Evolutionary conservation across 2,113 vertebrate genomes (phyloP).

Genomic region (Suricata suricatta): DNA sequence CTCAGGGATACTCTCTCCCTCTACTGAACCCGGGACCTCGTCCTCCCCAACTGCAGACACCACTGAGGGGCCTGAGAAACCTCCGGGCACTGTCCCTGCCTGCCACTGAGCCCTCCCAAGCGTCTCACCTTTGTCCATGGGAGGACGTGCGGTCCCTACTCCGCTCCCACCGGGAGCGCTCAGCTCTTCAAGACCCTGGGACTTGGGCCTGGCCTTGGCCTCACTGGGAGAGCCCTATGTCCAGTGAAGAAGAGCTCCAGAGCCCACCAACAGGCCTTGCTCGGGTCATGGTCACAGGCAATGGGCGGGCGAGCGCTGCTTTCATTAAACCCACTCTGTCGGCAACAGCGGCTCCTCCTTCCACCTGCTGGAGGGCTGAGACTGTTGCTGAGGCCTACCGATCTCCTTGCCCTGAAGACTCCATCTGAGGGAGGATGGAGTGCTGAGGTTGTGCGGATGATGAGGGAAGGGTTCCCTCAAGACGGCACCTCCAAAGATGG

Average conservation of each 20-base stretch:
- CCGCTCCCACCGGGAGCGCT: fast-evolving
- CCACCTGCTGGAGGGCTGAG: not conserved
- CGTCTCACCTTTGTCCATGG: not conserved
- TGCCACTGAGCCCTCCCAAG: not conserved
- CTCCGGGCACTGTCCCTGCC: constrained; percentile 70
- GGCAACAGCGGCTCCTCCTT: constrained; percentile 76
- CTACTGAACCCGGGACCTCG: not conserved
- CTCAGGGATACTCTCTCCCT: not conserved
- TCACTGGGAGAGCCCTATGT: not conserved
- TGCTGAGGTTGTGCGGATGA: not conserved
- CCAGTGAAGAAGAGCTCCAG: not conserved
- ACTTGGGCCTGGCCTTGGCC: not conserved
- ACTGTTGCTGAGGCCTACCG: not conserved
- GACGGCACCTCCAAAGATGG: not conserved
- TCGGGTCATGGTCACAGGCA: not conserved
- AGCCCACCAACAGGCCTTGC: not conserved
- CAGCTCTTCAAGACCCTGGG: not conserved
- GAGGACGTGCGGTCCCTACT: not conserved
- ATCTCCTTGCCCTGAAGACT: not conserved
- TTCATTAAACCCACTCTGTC: constrained; percentile 76
- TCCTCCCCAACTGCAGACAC: constrained; percentile 82
- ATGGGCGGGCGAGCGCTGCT: constrained; percentile 18
- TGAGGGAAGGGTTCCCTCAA: not conserved
- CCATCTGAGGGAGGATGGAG: not conserved
- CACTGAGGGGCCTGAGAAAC: constrained; percentile 82